These are phyloP conservation scores for Caenorhabditis virilis DNA, from an alignment of 2,888 invertebrate species.

Conservation along the genomic window DNA sequence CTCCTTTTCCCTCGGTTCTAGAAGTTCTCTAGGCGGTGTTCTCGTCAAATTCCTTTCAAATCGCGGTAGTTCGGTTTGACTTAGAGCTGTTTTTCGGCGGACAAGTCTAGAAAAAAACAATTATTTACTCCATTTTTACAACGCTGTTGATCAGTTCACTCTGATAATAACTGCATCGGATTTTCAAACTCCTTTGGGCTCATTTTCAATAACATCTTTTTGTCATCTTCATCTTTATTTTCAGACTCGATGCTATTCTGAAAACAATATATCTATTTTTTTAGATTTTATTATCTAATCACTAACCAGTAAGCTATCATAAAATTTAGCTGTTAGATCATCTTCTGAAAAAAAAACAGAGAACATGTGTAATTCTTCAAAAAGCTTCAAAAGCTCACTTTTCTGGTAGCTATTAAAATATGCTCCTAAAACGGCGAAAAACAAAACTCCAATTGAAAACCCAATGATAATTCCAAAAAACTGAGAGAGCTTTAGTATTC, in stretches of 20 bases:
- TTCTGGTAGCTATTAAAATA: background rate
- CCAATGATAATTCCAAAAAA: conserved; percentile 2
- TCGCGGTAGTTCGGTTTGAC: background rate
- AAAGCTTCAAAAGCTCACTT: background rate
- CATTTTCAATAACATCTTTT: background rate
- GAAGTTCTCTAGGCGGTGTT: conserved; percentile 2
- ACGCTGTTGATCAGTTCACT: background rate
- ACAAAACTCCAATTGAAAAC: conserved; percentile 1
- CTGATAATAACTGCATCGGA: conserved; percentile 1
- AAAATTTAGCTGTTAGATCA: background rate
- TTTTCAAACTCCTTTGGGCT: conserved; percentile 1
- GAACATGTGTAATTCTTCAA: background rate
- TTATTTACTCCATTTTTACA: background rate
- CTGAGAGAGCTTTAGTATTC: too few species aligned
- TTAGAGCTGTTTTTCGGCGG: background rate
- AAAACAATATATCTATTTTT: background rate
- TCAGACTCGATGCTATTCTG: background rate
- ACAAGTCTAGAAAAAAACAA: conserved; percentile 1
- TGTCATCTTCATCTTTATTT: background rate
- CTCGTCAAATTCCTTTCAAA: background rate
- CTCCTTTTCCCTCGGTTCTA: conserved; percentile 19
- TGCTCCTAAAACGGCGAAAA: background rate
- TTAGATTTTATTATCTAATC: background rate
- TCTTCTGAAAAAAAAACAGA: background rate
- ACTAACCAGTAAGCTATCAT: conserved; percentile 3